Evolutionary conservation across 2,888 invertebrate species (phyloP), one percentile per base, ranked within the genome.

Genomic region (Sminthurides aquaticus): DNA sequence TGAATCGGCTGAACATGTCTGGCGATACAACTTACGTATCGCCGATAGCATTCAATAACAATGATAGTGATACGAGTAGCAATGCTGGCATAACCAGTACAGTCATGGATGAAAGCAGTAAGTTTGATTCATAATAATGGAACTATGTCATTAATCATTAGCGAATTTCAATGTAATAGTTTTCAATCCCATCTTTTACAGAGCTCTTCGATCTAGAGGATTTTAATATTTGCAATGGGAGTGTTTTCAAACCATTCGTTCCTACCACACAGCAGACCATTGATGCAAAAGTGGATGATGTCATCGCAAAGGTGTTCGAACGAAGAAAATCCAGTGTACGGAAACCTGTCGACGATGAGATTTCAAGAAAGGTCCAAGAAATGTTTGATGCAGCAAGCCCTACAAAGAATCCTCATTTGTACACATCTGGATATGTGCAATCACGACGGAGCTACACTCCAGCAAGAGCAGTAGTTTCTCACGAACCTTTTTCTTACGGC

Each of bases 301-400:
- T 63, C 11, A 57, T 64, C 24, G 28, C 28, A 18, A 27, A 29
- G 3, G 58, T 64, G 11, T 54, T 57, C 1, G 49, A 63, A 27
- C 3, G 52, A 49, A 52, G 3, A 26, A 58, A 55, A 24, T 52
- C 52, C 5, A 22, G 5, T 20, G 52, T 5, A 5, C 18, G 22
- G 52, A 61, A 34, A 22, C 34, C 11, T n/a, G 26, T 15, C 5
- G 34, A 64, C 52, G 63, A 52, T 15, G 49, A 22, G 3, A 64
- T 64, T n/a, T 43, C 63, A 3, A 57, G 49, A 34, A 57, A 64
- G 43, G 54, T 64, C 24, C 63, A 64, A 27, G 63, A 64, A 57
- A 63, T 63, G 57, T 63, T 63, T 57, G 57, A 57, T 57, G 63
- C 63, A n/a, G 63, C 63, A 24, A 64, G 63, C 27, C 63, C 63